phyloP scores from a whole-genome alignment of 1,140 invertebrate genomes.

The Lucilia cuprina region DNA sequence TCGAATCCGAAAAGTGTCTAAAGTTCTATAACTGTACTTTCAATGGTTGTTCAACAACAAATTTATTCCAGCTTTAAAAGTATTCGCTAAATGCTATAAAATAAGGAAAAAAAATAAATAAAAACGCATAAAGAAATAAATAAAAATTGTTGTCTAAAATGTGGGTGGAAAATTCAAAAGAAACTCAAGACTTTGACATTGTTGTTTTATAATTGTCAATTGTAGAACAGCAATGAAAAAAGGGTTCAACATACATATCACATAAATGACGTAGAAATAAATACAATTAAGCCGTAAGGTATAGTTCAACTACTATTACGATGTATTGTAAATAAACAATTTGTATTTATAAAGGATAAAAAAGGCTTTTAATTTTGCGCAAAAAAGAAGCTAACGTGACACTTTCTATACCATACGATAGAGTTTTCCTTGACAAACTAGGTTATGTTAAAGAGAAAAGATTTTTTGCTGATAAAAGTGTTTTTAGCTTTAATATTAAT shows the following conservation, averaged over 20 bases:
- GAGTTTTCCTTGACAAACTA: too few species aligned
- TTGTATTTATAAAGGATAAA: too few species aligned
- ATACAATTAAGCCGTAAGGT: background rate
- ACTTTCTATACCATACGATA: too few species aligned
- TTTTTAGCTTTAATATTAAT: too few species aligned
- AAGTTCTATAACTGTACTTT: background rate
- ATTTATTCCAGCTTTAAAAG: background rate
- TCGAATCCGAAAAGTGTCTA: background rate
- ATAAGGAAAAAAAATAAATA: background rate
- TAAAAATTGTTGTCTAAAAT: background rate
- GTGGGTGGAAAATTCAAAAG: conserved; percentile 5
- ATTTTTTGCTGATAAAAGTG: too few species aligned
- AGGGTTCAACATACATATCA: background rate
- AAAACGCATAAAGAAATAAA: background rate
- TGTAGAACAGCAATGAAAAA: background rate
- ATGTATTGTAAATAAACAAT: too few species aligned
- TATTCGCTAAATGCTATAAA: too few species aligned
- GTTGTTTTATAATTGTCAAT: background rate
- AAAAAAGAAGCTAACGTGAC: too few species aligned
- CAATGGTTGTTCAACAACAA: background rate
- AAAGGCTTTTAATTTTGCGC: too few species aligned
- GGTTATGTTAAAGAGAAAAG: too few species aligned
- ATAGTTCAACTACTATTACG: too few species aligned
- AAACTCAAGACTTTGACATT: conserved; percentile 14
- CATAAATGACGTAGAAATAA: background rate